These are phyloP conservation scores for Camelus bactrianus DNA, from an alignment of 2,113 vertebrate species.

Conservation along the genomic window DNA sequence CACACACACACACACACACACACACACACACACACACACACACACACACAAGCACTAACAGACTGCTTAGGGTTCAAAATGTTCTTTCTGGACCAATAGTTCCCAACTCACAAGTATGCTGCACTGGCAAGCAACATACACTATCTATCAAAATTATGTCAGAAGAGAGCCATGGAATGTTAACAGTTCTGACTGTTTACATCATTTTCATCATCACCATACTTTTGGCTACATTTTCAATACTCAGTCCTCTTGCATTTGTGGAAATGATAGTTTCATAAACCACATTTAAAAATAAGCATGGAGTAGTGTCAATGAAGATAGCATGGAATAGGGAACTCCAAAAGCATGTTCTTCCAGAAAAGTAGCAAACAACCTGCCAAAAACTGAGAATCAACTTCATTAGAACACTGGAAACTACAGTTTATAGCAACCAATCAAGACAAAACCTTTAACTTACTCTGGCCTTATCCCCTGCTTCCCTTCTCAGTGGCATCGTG, in stretches of 20 bases:
- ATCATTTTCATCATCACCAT: background rate
- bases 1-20: background rate
- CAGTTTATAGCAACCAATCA: background rate
- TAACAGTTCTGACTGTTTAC: background rate
- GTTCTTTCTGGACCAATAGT: background rate
- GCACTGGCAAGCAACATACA: background rate
- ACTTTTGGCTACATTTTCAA: background rate
- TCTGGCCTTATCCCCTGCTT: background rate
- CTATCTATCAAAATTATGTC: background rate
- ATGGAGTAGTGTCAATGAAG: background rate
- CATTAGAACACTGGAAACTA: slow-evolving; percentile 8
- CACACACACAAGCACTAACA: background rate
- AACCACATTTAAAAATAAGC: background rate
- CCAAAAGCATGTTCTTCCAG: background rate
- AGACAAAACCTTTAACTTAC: background rate
- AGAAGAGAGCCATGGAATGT: background rate
- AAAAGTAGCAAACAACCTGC: slow-evolving; percentile 17
- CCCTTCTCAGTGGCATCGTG: background rate
- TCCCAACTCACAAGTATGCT: background rate
- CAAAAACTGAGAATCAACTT: background rate
- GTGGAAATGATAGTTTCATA: background rate
- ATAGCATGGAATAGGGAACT: background rate
- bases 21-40: background rate
- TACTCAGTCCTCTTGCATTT: background rate
- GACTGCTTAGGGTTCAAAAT: background rate